phyloP scores from a whole-genome alignment of 2,888 invertebrate genomes.

The Drosophila nr. perissopoda region DNA sequence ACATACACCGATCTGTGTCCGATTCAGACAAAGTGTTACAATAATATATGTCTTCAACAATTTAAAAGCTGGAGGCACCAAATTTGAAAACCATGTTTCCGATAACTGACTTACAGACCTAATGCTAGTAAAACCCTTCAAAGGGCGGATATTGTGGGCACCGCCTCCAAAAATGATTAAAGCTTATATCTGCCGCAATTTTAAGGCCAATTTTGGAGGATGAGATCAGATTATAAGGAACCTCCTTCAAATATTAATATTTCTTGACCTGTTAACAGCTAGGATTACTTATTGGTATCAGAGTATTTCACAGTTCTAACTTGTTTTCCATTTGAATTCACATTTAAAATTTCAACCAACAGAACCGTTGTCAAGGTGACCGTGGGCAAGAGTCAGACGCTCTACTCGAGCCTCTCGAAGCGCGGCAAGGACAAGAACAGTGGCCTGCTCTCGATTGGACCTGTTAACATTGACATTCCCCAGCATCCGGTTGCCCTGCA shows the following conservation, averaged over 20 bases:
- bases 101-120: too few relatives aligned
- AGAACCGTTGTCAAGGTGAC: conserved; percentile 97
- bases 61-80: not conserved
- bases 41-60: not conserved
- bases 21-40: too few relatives aligned
- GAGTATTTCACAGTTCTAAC: not conserved
- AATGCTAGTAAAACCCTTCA: too few relatives aligned
- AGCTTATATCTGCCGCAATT: too few relatives aligned
- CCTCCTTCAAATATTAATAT: not conserved
- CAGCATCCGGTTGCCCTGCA: conserved; percentile 99
- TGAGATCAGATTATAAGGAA: too few relatives aligned
- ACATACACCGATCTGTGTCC: rapidly evolving
- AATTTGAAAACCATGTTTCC: not conserved
- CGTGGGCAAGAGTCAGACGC: conserved; percentile 95
- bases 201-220: too few relatives aligned
- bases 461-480: conserved; percentile 97
- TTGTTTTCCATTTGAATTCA: not conserved
- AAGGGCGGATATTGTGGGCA: too few relatives aligned
- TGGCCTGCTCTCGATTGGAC: conserved; percentile 93
- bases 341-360: not conserved
- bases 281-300: not conserved
- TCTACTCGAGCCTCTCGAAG: conserved; percentile 94
- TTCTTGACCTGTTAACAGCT: not conserved
- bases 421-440: conserved; percentile 92
- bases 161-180: too few relatives aligned